Base-by-base conservation (phyloP, 2,888 invertebrate species). In the Mimas tiliae region DNA sequence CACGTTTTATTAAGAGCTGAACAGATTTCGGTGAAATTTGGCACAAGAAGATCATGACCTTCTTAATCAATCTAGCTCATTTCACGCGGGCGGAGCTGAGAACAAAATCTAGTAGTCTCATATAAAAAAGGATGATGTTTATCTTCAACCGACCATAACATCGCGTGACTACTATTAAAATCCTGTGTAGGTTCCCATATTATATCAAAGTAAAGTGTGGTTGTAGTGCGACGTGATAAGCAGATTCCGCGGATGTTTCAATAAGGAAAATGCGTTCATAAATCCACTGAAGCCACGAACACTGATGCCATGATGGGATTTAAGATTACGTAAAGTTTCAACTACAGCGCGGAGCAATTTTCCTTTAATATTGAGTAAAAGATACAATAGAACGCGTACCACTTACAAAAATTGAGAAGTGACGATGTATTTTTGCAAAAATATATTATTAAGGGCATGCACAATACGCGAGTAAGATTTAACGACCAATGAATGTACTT, bases 201-300 rank as follows among this genome's bases (percentile, higher is more conserved):
- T 16, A 9, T 38, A 53, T 53, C 53, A 38, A 55, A 58, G 19
- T 58, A 38, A 8, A 33, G 33, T n/a, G 27, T 34, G 53, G 53
- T 14, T n/a, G 27, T 27, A 51, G 33, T 9, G 34, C 55, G 58
- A 58, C 6, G 33, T 58, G 58, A 48, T 58, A 58, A 65, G 65
- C 47, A 47, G 47, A 65, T 65, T 58, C 55, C 34, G 21, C n/a
- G 21, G 51, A 64, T 67, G 62, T 65, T 65, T 65, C 65, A 58
- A 65, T 65, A 58, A 65, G 65, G 65, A 65, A 65, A 65, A 65
- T 65, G 48, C 48, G 65, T 65, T 38, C 48, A 38, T 48, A 38
- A 48, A 58, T 38, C 65, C 48, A 34, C n/a, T n/a, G 45, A 64
- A 65, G 48, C 65, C 55, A 58, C 45, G 65, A 65, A 65, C 55